Evolutionary conservation across 2,888 invertebrate genomes (phyloP).

Genomic region (Ochlodes sylvanus): DNA sequence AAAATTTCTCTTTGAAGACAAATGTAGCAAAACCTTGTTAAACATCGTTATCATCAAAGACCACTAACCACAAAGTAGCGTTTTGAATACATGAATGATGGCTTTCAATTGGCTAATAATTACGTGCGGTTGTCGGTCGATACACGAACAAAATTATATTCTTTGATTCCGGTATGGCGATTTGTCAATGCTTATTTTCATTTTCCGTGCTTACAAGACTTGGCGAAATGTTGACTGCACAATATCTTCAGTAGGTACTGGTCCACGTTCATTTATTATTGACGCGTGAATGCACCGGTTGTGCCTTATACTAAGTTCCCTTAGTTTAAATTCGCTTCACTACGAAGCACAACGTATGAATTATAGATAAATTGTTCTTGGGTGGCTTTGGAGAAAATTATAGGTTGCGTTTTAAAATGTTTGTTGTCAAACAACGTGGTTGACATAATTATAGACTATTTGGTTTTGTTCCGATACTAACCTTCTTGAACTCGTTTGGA

Average conservation of each 20-base stretch:
- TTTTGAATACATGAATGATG: background rate
- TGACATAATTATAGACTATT: background rate
- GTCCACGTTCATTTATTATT: slow-evolving; percentile 39
- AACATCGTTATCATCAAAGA: too few relatives aligned
- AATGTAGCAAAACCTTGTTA: too few relatives aligned
- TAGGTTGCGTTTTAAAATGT: slow-evolving; percentile 23
- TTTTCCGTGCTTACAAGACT: background rate
- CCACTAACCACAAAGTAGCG: background rate
- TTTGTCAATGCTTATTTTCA: background rate
- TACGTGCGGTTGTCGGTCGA: background rate
- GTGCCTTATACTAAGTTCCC: slow-evolving; percentile 29
- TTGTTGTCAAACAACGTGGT: background rate
- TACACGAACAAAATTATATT: background rate
- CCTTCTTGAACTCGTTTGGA: too few relatives aligned
- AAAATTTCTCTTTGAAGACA: too few relatives aligned
- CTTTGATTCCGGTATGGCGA: background rate
- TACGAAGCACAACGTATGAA: slow-evolving; percentile 14
- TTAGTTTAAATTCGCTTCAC: slow-evolving; percentile 27
- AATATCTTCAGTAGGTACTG: background rate
- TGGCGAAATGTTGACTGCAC: too few relatives aligned
- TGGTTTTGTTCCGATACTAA: background rate
- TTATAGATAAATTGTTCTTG: slow-evolving; percentile 20
- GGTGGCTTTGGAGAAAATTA: slow-evolving; percentile 20
- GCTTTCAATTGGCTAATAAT: background rate
- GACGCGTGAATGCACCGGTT: slow-evolving; percentile 39